Conservation (phyloP, 2,888 invertebrate genomes). For the Adelphocoris suturalis region DNA sequence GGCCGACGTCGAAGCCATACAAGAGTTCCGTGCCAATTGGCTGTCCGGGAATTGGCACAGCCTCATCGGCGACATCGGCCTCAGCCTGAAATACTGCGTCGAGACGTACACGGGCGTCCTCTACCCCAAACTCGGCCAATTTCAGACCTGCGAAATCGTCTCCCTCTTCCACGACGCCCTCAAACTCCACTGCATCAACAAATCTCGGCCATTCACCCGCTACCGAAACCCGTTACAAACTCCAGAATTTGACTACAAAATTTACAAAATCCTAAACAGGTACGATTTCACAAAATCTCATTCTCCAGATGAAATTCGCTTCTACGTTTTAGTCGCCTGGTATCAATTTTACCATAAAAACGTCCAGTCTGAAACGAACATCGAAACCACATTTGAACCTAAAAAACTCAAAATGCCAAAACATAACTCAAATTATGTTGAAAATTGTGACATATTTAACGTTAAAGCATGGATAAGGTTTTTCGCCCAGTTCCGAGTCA, state of each 20-base stretch:
- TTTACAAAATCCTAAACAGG: not conserved
- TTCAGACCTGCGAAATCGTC: slow-evolving; percentile 65
- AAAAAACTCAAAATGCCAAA: not conserved
- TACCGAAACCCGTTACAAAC: not conserved
- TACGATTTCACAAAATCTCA: slow-evolving; percentile 20
- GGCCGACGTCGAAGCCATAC: slow-evolving; percentile 72
- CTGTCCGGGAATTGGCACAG: slow-evolving; percentile 73
- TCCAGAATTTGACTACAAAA: not conserved
- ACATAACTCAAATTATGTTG: not conserved
- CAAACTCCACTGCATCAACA: slow-evolving; percentile 71
- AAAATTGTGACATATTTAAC: slow-evolving; percentile 58
- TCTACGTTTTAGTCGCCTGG: slow-evolving; percentile 65
- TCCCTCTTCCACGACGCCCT: slow-evolving; percentile 64
- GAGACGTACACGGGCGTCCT: slow-evolving; percentile 72
- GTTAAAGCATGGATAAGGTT: slow-evolving; percentile 44
- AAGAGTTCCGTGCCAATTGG: slow-evolving; percentile 71
- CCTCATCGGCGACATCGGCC: slow-evolving; percentile 72
- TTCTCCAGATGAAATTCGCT: not conserved
- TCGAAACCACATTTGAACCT: too few relatives aligned
- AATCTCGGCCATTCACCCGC: slow-evolving; percentile 42
- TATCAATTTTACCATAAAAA: slow-evolving; percentile 37
- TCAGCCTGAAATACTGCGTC: slow-evolving; percentile 73
- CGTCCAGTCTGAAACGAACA: not conserved
- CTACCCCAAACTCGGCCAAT: slow-evolving; percentile 65
- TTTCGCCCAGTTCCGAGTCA: not conserved